phyloP scores from a whole-genome alignment of 2,888 invertebrate genomes.

The Polia nebulosa region DNA sequence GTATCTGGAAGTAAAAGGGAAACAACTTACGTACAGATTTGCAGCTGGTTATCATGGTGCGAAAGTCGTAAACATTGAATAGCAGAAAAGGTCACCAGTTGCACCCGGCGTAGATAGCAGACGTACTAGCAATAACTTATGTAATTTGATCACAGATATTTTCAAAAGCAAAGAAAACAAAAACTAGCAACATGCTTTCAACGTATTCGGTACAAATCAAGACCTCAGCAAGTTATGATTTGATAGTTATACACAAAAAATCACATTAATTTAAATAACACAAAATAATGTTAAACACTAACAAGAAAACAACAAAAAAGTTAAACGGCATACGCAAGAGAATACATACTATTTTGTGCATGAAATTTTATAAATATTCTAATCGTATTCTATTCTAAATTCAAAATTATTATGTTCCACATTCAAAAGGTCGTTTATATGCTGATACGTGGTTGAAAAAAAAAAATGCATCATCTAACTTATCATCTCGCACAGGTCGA shows the following conservation, averaged over 20 bases:
- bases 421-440: conserved; percentile 55
- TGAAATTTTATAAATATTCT: conserved; percentile 61
- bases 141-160: conserved; percentile 19
- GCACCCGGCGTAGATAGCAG: conserved; percentile 27
- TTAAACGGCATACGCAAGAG: conserved; percentile 51
- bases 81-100: conserved; percentile 40
- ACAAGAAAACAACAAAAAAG: conserved; percentile 41
- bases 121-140: conserved; percentile 18
- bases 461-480: conserved; percentile 35
- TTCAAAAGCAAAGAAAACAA: too few relatives aligned
- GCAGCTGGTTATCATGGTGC: conserved; percentile 15
- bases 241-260: conserved; percentile 3
- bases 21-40: conserved; percentile 10
- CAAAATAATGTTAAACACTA: conserved; percentile 34
- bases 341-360: conserved; percentile 60
- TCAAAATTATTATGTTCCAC: conserved; percentile 53
- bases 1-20: background rate
- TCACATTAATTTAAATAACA: conserved; percentile 2
- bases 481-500: conserved; percentile 26
- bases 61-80: conserved; percentile 45
- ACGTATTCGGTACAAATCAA: background rate
- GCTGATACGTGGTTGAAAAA: conserved; percentile 41
- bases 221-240: background rate
- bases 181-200: conserved; percentile 6
- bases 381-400: conserved; percentile 60